Evolutionary conservation across 2,113 vertebrate genomes (phyloP), one percentile per base, ranked within the genome.

Genomic region (Fukomys damarensis): DNA sequence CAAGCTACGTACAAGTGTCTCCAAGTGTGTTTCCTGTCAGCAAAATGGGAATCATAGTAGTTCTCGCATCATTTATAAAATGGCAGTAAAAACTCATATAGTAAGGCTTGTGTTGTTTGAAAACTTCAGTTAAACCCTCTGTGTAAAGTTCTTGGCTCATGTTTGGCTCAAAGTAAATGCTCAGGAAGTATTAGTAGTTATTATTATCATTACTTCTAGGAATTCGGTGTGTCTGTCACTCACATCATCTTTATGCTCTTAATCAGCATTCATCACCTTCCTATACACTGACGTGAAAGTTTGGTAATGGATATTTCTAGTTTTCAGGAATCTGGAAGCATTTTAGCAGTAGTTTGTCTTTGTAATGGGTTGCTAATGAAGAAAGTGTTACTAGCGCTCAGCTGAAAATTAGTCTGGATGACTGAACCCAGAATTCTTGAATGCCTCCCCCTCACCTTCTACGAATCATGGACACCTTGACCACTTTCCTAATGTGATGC

Each of bases 291-390:
- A 80, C 79, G 66, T 49, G n/a, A 80, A 80, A 86, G 83, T 96
- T 86, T 66, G 88, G 14, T 92, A 88, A 92, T 92, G 46, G 94
- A 70, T 58, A 94, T 94, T 93, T 97, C 93, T 30, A 63, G 82
- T 84, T 95, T 89, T 91, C 70, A 95, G 83, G n/a, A 58, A 81
- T 94, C 81, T 84, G n/a, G 41, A 91, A 82, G 56, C 63, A 63
- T 93, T 96, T 95, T 87, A 93, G 66, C 76, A 90, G 66, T 54
- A 87, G 91, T 93, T 92, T 86, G 41, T 89, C 61, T 92, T 97
- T 35, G 68, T 85, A 93, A 95, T 82, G 65, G 93, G 22, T 70
- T 96, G 88, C 91, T 95, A 93, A 96, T 92, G 52, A 97, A 94
- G 91, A 94, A 91, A 97, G 26, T 91, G 72, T 95, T 96, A 96